phyloP scores from a whole-genome alignment of 2,888 invertebrate genomes.

The Serrognathus titanus region DNA sequence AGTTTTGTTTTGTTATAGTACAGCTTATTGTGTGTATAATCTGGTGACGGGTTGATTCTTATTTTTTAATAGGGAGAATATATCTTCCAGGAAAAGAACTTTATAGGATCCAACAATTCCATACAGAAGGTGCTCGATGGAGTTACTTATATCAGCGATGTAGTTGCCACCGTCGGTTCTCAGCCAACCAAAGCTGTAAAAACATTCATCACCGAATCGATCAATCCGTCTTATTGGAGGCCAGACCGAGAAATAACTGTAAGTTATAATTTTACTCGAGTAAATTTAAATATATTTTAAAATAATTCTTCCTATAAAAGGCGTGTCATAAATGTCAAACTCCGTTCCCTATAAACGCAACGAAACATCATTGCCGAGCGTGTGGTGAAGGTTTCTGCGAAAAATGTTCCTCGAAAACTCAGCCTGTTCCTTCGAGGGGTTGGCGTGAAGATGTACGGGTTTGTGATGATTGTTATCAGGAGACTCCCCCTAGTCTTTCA shows the following conservation, averaged over 20 bases:
- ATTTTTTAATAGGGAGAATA: conserved; percentile 38
- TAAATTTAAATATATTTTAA: neutral
- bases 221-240: conserved; percentile 77
- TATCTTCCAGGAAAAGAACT: conserved; percentile 43
- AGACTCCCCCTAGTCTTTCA: conserved; percentile 39
- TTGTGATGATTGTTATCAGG: conserved; percentile 63
- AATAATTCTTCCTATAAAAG: conserved; percentile 40
- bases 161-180: conserved; percentile 61
- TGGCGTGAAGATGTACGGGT: conserved; percentile 71
- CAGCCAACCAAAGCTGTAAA: conserved; percentile 68
- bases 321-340: conserved; percentile 64
- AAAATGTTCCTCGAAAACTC: conserved; percentile 62
- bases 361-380: conserved; percentile 72
- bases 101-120: conserved; percentile 42
- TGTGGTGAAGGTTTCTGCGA: conserved; percentile 81
- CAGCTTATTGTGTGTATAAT: neutral
- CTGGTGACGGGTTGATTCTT: neutral
- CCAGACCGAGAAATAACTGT: conserved; percentile 73
- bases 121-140: conserved; percentile 57
- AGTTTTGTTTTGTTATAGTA: too few relatives aligned
- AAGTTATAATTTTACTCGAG: conserved; percentile 28
- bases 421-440: conserved; percentile 68
- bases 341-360: conserved; percentile 54
- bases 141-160: conserved; percentile 56
- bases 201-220: conserved; percentile 73